Evolutionary conservation across 2,797 vertebrate genomes (phyloP).

Genomic region (Poecilia velifera): DNA sequence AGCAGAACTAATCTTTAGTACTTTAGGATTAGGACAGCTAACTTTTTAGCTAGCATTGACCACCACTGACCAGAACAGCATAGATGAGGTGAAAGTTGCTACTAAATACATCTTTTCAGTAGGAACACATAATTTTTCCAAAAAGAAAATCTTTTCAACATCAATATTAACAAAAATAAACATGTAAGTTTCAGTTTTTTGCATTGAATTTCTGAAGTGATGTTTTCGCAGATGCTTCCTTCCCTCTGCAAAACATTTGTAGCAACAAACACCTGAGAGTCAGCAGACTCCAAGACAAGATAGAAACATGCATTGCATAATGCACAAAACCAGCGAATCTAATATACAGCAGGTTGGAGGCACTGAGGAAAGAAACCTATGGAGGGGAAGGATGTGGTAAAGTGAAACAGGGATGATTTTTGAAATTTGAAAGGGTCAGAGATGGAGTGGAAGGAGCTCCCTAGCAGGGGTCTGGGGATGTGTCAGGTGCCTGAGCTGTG

Average conservation of each 20-base stretch:
- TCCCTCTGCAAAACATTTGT: constrained; percentile 15
- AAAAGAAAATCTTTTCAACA: neutral
- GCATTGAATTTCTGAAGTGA: neutral
- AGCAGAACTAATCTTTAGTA: too few relatives aligned
- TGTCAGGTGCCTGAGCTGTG: constrained; percentile 76
- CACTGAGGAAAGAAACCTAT: constrained; percentile 48
- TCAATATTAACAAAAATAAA: neutral
- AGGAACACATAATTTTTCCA: neutral
- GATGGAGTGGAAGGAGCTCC: constrained; percentile 60
- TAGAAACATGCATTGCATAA: constrained; percentile 46
- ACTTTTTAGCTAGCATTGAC: too few relatives aligned
- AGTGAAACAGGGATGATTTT: constrained; percentile 55
- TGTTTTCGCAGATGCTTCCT: neutral
- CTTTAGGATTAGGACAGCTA: too few relatives aligned
- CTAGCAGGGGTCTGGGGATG: constrained; percentile 64
- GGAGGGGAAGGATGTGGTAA: constrained; percentile 54
- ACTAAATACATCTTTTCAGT: neutral
- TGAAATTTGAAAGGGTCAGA: constrained; percentile 67
- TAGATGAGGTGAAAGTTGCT: neutral
- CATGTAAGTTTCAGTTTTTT: neutral
- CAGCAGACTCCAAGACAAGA: constrained; percentile 31
- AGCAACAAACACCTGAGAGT: constrained; percentile 27
- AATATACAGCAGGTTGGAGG: constrained; percentile 41
- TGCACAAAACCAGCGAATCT: constrained; percentile 25
- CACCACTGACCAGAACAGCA: too few relatives aligned